These are phyloP conservation scores for Diachrysia chrysitis DNA, from an alignment of 2,888 invertebrate species.

Conservation along the genomic window DNA sequence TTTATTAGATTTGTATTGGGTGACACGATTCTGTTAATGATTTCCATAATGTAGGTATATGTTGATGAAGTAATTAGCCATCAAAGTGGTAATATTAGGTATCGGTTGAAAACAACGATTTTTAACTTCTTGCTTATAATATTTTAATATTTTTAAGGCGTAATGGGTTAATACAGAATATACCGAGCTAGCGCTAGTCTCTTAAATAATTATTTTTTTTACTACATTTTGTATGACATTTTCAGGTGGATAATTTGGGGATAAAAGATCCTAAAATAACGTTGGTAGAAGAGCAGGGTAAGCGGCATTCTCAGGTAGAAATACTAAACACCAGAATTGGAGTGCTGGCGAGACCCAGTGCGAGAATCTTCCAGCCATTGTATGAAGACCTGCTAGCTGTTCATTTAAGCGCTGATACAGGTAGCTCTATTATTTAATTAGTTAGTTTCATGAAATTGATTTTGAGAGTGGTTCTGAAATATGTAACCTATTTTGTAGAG, in stretches of 20 bases:
- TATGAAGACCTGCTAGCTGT: constrained; percentile 95
- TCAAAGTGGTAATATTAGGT: constrained; percentile 35
- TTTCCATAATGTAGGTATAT: constrained; percentile 40
- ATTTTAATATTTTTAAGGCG: neutral
- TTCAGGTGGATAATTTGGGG: constrained; percentile 90
- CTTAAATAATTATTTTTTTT: no score
- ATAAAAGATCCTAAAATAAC: constrained; percentile 91
- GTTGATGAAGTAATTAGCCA: constrained; percentile 29
- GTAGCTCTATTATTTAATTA: constrained; percentile 57
- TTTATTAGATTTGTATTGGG: constrained; percentile 44
- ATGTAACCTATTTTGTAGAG: no score
- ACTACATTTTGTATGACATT: no score
- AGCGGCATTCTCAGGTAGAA: constrained; percentile 92
- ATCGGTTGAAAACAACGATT: constrained; percentile 15
- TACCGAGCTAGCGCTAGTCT: no score
- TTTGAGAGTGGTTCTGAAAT: no score
- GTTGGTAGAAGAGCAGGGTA: constrained; percentile 92
- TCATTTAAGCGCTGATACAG: constrained; percentile 89
- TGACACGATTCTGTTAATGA: constrained; percentile 42
- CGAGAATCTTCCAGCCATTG: constrained; percentile 94
- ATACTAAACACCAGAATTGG: constrained; percentile 92
- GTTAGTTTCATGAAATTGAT: no score
- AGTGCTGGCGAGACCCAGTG: constrained; percentile 93
- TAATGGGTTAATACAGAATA: no score
- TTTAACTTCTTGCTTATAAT: neutral